Evolutionary conservation across 2,113 vertebrate genomes (phyloP).

Genomic region (Barbus barbus): DNA sequence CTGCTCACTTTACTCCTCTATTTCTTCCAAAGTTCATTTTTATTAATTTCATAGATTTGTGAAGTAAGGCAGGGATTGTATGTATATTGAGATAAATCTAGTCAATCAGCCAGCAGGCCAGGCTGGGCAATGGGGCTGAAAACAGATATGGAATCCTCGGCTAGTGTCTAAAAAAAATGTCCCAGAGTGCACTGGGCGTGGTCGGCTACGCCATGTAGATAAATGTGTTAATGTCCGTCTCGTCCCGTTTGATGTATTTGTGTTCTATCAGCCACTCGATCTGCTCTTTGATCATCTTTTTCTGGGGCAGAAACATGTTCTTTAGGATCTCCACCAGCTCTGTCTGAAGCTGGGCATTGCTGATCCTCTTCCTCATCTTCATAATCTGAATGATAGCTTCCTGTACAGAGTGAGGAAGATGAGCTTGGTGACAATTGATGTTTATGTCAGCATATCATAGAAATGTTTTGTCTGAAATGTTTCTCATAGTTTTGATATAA

Average conservation of each 20-base stretch:
- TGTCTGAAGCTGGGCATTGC: slow-evolving; percentile 95
- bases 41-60: slow-evolving; percentile 17
- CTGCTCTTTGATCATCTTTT: slow-evolving; percentile 99
- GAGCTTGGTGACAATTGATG: not conserved
- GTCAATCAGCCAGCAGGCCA: slow-evolving; percentile 44
- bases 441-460: not conserved
- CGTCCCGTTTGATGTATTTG: slow-evolving; percentile 96
- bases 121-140: slow-evolving; percentile 61
- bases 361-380: slow-evolving; percentile 99
- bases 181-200: slow-evolving; percentile 7
- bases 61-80: slow-evolving; percentile 19
- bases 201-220: slow-evolving; percentile 90
- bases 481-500: not conserved
- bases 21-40: not conserved
- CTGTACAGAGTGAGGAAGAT: slow-evolving; percentile 61
- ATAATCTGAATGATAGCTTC: slow-evolving; percentile 99
- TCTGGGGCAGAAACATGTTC: slow-evolving; percentile 99
- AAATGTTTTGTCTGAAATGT: not conserved
- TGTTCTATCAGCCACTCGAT: slow-evolving; percentile 98
- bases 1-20: not conserved
- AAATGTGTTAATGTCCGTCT: slow-evolving; percentile 96
- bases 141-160: slow-evolving; percentile 14
- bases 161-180: slow-evolving; percentile 23
- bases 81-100: slow-evolving; percentile 54
- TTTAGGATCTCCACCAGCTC: slow-evolving; percentile 98